A percentile compares a stretch with the other conserved stretches of the same genome.
Conservation (phyloP, 2,113 vertebrate species). For the Prolemur simus region DNA sequence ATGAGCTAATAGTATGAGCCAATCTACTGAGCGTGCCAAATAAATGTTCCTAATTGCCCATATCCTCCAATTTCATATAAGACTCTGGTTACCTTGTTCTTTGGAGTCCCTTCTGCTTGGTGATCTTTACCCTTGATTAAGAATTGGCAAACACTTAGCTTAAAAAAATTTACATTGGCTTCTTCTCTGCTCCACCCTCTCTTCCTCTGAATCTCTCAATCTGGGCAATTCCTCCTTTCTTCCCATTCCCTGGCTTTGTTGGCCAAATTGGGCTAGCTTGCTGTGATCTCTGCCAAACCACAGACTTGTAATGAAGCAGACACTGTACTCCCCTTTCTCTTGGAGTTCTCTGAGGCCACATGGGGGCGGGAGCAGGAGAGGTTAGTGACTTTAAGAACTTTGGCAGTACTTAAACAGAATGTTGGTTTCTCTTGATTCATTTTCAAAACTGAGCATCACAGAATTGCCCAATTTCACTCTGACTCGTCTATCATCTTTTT, state of each 20-base stretch:
- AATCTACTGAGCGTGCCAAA: background rate
- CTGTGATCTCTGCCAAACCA: constrained; percentile 64
- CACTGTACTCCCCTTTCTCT: constrained; percentile 9
- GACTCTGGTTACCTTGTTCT: background rate
- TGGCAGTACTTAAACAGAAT: background rate
- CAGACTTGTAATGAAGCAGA: constrained; percentile 63
- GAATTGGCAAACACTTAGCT: background rate
- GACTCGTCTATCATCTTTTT: background rate
- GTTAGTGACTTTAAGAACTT: background rate
- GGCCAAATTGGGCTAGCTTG: constrained; percentile 39
- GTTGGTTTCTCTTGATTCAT: background rate
- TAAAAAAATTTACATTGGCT: background rate
- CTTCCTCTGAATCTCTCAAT: background rate
- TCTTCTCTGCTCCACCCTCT: background rate
- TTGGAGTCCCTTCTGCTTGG: background rate
- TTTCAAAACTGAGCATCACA: background rate
- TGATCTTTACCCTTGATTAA: background rate
- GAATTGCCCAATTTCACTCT: background rate
- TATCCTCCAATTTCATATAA: background rate
- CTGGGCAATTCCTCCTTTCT: background rate
- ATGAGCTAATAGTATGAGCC: background rate
- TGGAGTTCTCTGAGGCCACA: constrained; percentile 29
- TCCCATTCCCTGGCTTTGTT: constrained; percentile 35
- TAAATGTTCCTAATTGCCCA: background rate
- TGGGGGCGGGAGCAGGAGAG: constrained; percentile 6